These are phyloP conservation scores for Erpornis zantholeuca DNA, from an alignment of 2,113 vertebrate genomes.

Conservation along the genomic window DNA sequence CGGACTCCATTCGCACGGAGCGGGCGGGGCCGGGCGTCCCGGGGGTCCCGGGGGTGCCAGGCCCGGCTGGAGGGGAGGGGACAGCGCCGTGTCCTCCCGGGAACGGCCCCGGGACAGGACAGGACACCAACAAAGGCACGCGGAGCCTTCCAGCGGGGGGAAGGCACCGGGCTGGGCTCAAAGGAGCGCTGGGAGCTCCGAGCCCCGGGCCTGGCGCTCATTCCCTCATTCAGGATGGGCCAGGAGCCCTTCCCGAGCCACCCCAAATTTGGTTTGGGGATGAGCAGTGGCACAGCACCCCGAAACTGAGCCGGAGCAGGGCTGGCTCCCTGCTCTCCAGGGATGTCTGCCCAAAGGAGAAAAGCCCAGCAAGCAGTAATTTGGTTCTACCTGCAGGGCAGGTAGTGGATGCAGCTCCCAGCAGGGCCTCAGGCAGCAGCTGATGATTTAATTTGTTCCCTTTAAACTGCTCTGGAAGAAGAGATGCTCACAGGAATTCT, in stretches of 20 bases:
- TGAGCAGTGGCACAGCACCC: not conserved
- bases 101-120: not conserved
- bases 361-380: accelerated
- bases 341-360: not conserved
- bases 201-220: not conserved
- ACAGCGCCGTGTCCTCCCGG: not conserved
- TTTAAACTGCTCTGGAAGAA: not conserved
- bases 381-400: accelerated
- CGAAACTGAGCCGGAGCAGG: not conserved
- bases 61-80: not conserved
- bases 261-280: accelerated
- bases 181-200: too few relatives aligned
- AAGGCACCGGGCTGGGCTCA: too few relatives aligned
- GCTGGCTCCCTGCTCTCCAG: accelerated
- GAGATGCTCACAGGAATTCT: not conserved
- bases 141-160: accelerated
- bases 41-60: not conserved
- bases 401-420: accelerated
- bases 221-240: not conserved
- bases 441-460: accelerated
- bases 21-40: too few relatives aligned
- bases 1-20: too few relatives aligned
- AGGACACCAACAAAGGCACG: too few relatives aligned
- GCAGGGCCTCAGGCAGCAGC: accelerated
- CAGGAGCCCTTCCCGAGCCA: not conserved